A percentile compares a stretch with the other conserved stretches of the same genome.
These are phyloP conservation scores for Cossypha polioptera DNA, from an alignment of 2,797 vertebrate genomes.

Conservation along the genomic window DNA sequence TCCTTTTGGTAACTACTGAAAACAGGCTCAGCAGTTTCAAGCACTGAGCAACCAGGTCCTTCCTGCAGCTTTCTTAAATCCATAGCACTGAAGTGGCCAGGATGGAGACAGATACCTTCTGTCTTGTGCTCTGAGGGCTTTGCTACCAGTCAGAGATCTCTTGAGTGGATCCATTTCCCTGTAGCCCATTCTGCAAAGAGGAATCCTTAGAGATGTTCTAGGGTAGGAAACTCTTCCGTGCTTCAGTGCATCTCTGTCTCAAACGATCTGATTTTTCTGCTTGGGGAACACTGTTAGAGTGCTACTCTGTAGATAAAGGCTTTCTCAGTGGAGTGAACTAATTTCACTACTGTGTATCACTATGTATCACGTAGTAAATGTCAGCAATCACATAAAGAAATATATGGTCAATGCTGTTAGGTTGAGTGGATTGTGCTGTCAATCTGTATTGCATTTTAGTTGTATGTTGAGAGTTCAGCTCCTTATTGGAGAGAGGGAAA, in stretches of 20 bases:
- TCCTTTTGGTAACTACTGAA: background rate
- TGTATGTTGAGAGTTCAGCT: background rate
- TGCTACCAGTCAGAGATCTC: background rate
- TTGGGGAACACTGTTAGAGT: background rate
- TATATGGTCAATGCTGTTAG: background rate
- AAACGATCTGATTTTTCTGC: background rate
- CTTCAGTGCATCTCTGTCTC: rapidly evolving
- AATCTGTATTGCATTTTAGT: background rate
- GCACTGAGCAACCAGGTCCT: background rate
- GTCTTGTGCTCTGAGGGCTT: background rate
- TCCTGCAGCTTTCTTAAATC: background rate
- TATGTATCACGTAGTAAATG: background rate
- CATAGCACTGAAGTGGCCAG: background rate
- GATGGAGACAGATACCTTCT: background rate
- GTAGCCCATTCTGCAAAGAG: background rate
- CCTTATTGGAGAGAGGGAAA: background rate
- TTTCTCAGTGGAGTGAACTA: background rate
- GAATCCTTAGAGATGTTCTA: background rate
- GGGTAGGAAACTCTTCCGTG: background rate
- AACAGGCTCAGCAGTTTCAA: background rate
- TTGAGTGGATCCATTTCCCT: background rate
- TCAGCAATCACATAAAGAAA: background rate
- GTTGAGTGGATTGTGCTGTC: background rate
- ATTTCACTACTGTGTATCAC: background rate
- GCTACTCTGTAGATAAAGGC: background rate